These are phyloP conservation scores for Diadema setosum DNA, from an alignment of 35 echinoderm and acorn worm genomes.

Conservation along the genomic window DNA sequence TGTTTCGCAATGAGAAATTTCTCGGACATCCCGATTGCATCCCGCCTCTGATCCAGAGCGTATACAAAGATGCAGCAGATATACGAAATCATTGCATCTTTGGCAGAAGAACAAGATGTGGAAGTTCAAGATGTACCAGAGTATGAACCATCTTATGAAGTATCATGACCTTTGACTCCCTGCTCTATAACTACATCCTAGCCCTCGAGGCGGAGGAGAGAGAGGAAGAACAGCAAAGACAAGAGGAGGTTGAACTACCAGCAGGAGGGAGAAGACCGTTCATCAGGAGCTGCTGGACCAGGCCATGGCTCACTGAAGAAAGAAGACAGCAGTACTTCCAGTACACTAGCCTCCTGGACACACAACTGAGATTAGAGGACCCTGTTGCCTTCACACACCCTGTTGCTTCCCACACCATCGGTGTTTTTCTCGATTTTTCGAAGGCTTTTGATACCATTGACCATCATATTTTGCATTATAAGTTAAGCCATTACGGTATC, in stretches of 20 bases:
- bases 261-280: constrained; percentile 46
- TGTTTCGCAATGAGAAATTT: too few relatives aligned
- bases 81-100: background rate
- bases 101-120: background rate
- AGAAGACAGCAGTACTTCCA: constrained; percentile 34
- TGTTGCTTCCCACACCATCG: too few relatives aligned
- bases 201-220: background rate
- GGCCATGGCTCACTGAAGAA: constrained; percentile 13
- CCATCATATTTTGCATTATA: too few relatives aligned
- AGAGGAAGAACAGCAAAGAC: constrained; percentile 32
- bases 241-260: too few relatives aligned
- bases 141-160: background rate
- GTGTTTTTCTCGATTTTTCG: too few relatives aligned
- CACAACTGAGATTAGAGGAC: constrained; percentile 23
- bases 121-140: background rate
- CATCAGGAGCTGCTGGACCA: constrained; percentile 24
- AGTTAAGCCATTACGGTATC: too few relatives aligned
- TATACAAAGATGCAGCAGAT: background rate
- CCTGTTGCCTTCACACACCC: constrained; percentile 5
- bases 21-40: background rate
- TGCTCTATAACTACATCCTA: constrained; percentile 18
- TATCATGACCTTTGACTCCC: background rate
- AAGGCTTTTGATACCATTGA: too few relatives aligned
- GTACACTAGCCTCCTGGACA: constrained; percentile 12
- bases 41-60: background rate